Base-by-base conservation (phyloP, 2,888 invertebrate species). In the Campopleginae sp. region DNA sequence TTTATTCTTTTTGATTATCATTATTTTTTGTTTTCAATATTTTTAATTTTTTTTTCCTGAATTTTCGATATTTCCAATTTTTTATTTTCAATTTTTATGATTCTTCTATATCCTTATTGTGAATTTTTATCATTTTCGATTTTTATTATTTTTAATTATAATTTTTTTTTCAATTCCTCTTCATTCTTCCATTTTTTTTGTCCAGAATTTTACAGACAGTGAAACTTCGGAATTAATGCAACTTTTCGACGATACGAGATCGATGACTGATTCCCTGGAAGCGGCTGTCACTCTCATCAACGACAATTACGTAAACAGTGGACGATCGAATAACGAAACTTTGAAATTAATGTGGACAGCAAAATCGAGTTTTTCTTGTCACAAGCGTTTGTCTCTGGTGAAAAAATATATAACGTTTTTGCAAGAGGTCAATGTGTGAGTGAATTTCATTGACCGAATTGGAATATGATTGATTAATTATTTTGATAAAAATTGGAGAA, bases 341-440 rank as follows among this genome's bases (percentile, higher is more conserved):
- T 91, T 96, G 2, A 91, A 87, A 65, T 92, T 94, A 54, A 95
- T 96, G 33, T 94, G 95, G 87, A 94, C 94, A 42, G 95, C 96
- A 0, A 92, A 96, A 63, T 94, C 95, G 0, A 94, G 95, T 84
- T 91, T 96, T 48, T 95, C 96, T 82, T 95, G 96, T 88, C 96
- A 96, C 90, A 94, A 95, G 91, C 95, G 95, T 92, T 94, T 95
- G 61, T 91, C 90, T 42, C 94, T 95, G 89, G 92, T 96, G 58
- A 94, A 93, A 75, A 94, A 94, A 61, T 93, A 95, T 51, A 90
- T 95, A 1, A 90, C 90, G 76, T 93, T 95, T 87, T 88, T 95
- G 44, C 94, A 94, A 88, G 91, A 93, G 80, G 88, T 92, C 63
- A 58, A 86, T 42, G 89, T 89, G 91, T 91, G 82, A 82, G 88